phyloP scores from a whole-genome alignment of 2,797 vertebrate species.

The Huso huso region DNA sequence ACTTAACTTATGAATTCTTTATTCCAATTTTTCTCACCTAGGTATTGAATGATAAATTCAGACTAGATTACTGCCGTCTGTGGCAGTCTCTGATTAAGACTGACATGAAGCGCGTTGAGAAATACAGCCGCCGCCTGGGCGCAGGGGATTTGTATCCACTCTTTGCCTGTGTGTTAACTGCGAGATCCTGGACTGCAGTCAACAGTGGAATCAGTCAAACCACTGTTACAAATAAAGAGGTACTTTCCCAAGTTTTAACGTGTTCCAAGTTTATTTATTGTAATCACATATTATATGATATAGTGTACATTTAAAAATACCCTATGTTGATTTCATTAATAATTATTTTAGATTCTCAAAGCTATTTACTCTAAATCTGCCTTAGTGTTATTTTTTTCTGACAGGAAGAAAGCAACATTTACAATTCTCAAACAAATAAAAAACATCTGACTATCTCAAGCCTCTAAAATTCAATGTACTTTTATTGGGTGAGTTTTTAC shows the following conservation, averaged over 20 bases:
- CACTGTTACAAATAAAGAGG: conserved; percentile 73
- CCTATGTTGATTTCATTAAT: no score
- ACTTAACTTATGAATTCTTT: background rate
- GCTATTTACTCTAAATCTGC: no score
- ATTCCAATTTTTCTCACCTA: conserved; percentile 29
- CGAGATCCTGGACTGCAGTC: conserved; percentile 83
- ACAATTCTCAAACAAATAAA: no score
- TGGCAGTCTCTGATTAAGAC: conserved; percentile 87
- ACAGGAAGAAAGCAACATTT: no score
- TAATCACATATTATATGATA: no score
- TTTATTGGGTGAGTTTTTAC: no score
- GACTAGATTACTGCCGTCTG: conserved; percentile 82
- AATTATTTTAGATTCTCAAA: no score
- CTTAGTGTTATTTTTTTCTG: no score
- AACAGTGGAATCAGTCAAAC: conserved; percentile 73
- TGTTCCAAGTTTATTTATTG: no score
- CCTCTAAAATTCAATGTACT: no score
- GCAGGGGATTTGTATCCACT: conserved; percentile 84
- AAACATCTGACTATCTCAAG: no score
- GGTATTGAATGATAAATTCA: conserved; percentile 77
- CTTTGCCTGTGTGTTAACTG: conserved; percentile 87
- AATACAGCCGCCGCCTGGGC: conserved; percentile 78
- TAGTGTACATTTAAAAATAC: no score
- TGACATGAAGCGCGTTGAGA: conserved; percentile 73
- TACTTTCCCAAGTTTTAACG: conserved; percentile 23